Conservation (phyloP, 2,888 invertebrate species). For the Microplitis deprimator region DNA sequence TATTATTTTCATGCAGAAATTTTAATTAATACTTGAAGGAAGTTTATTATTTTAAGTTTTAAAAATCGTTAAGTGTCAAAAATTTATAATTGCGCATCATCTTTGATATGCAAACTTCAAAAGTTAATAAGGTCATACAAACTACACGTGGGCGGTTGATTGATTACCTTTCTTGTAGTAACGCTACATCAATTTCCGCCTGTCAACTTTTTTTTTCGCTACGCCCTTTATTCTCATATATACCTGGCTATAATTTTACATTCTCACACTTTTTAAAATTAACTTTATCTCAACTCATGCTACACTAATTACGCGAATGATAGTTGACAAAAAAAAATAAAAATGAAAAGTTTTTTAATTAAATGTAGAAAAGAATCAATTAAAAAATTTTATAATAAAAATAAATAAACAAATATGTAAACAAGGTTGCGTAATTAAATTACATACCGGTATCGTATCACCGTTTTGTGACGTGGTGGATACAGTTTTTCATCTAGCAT, state of each 20-base stretch:
- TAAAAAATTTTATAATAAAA: neutral
- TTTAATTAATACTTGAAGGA: neutral
- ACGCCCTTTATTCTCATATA: neutral
- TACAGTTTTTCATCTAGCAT: slow-evolving; percentile 61
- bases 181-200: neutral
- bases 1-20: neutral
- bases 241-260: neutral
- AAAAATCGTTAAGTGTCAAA: neutral
- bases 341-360: no score
- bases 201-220: neutral
- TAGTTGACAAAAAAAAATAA: neutral
- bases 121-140: neutral
- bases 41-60: neutral
- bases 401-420: neutral
- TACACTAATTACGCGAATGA: neutral
- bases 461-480: slow-evolving; percentile 65
- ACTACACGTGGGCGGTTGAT: neutral
- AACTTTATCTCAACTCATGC: no score
- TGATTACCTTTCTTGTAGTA: neutral
- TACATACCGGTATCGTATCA: slow-evolving; percentile 64
- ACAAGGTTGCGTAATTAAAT: slow-evolving; percentile 28
- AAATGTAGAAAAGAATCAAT: no score
- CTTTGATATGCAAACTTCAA: neutral
- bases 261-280: neutral
- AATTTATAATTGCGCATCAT: neutral